Evolutionary conservation across 2,113 vertebrate genomes (phyloP).

Genomic region (Hepsetus odoe): DNA sequence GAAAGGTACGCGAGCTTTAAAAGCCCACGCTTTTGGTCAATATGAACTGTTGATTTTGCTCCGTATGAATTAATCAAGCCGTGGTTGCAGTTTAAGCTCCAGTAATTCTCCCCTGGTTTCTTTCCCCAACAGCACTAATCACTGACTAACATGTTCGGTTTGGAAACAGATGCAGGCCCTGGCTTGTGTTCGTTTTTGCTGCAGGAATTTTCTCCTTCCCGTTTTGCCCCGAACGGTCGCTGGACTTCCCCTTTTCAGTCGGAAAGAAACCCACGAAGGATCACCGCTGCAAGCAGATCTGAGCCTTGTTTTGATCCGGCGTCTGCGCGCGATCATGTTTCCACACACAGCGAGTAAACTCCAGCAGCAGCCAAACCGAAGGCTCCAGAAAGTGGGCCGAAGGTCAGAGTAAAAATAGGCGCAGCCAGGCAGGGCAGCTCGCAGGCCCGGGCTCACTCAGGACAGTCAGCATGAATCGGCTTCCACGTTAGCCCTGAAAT

Average conservation of each 20-base stretch:
- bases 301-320: conserved; percentile 15
- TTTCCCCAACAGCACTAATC: conserved; percentile 21
- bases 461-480: not conserved
- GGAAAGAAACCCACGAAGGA: not conserved
- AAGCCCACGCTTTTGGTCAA: too few species aligned
- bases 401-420: conserved; percentile 72
- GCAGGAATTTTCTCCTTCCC: not conserved
- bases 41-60: not conserved
- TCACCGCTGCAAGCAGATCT: not conserved
- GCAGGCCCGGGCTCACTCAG: conserved; percentile 6
- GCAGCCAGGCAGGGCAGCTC: conserved; percentile 11
- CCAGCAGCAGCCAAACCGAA: conserved; percentile 22
- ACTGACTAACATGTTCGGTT: conserved; percentile 26
- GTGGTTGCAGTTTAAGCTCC: not conserved
- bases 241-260: not conserved
- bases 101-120: too few species aligned
- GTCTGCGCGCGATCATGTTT: conserved; percentile 26
- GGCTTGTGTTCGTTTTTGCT: not conserved
- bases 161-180: not conserved
- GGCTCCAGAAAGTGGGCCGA: conserved; percentile 68
- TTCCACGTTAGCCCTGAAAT: not conserved
- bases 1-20: too few species aligned
- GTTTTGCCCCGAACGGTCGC: not conserved
- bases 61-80: not conserved
- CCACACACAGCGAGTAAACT: conserved; percentile 29